Evolutionary conservation across 2,797 vertebrate species (phyloP).

Genomic region (Rousettus madagascariensis): DNA sequence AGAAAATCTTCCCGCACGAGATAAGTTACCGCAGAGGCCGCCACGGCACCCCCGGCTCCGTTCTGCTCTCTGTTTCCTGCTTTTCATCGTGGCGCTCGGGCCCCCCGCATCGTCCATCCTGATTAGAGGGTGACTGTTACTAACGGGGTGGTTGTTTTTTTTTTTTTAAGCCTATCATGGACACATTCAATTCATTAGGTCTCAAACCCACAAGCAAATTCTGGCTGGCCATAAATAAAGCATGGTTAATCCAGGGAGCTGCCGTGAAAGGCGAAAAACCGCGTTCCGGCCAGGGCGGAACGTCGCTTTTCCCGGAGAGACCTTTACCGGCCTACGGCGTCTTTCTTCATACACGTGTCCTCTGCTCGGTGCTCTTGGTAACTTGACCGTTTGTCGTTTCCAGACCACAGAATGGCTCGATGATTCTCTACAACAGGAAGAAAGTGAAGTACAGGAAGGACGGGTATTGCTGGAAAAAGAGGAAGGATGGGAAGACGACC

Average conservation of each 20-base stretch:
- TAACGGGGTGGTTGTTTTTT: neutral
- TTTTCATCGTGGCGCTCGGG: constrained; percentile 46
- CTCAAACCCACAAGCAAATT: constrained; percentile 65
- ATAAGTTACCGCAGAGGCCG: constrained; percentile 33
- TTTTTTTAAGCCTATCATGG: constrained; percentile 63
- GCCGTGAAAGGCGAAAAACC: constrained; percentile 69
- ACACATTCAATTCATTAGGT: constrained; percentile 77
- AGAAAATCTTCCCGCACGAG: constrained; percentile 57
- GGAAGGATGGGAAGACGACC: constrained; percentile 99
- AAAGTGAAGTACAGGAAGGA: constrained; percentile 99
- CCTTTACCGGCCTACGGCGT: constrained; percentile 4
- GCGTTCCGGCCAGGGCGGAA: neutral
- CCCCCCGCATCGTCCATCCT: neutral
- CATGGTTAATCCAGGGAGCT: constrained; percentile 68
- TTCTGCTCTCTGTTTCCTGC: constrained; percentile 17
- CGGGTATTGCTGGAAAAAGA: constrained; percentile 99
- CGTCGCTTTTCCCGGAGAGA: constrained; percentile 68
- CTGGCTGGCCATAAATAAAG: constrained; percentile 67
- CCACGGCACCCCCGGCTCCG: neutral
- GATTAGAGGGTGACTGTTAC: constrained; percentile 60
- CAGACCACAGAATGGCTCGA: constrained; percentile 99
- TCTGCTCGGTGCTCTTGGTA: constrained; percentile 61
- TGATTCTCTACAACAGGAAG: constrained; percentile 99
- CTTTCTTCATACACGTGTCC: constrained; percentile 51
- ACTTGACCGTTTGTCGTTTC: constrained; percentile 77